Percentiles rank a stretch among this genome's conserved stretches.
phyloP scores from a whole-genome alignment of 2,113 vertebrate species.

The Fulica atra region DNA sequence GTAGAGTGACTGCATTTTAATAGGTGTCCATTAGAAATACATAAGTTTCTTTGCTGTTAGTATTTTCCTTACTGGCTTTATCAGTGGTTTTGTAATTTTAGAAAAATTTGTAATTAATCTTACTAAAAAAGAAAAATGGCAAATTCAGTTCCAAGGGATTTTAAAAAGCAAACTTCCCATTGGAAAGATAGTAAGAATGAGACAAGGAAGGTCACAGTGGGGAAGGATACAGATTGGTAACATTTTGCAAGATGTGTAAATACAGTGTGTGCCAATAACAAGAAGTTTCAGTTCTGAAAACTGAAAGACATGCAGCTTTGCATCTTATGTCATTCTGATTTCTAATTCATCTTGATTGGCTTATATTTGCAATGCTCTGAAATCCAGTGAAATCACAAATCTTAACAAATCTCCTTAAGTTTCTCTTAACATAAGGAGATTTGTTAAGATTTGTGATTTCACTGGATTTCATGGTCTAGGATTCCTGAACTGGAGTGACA shows the following conservation, averaged over 20 bases:
- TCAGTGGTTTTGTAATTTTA: background rate
- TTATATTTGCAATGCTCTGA: slow-evolving; percentile 4
- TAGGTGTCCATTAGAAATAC: background rate
- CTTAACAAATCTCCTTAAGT: too few relatives aligned
- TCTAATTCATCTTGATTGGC: background rate
- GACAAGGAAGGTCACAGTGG: background rate
- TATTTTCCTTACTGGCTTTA: background rate
- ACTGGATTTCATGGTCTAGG: background rate
- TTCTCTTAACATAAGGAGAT: background rate
- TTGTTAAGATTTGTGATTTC: slow-evolving; percentile 5
- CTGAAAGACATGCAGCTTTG: background rate
- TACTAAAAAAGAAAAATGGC: background rate
- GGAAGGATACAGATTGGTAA: background rate
- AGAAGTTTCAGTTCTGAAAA: background rate
- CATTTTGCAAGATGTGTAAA: background rate
- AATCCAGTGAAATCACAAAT: too few relatives aligned
- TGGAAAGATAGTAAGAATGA: background rate
- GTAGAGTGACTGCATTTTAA: background rate
- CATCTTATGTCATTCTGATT: background rate
- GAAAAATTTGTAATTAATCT: too few relatives aligned
- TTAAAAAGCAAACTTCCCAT: background rate
- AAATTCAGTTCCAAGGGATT: background rate
- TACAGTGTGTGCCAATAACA: background rate
- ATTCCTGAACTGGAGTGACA: background rate
- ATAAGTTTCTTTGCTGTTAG: background rate